Evolutionary conservation across 1,140 invertebrate species (phyloP).

Genomic region (Psix sp.): DNA sequence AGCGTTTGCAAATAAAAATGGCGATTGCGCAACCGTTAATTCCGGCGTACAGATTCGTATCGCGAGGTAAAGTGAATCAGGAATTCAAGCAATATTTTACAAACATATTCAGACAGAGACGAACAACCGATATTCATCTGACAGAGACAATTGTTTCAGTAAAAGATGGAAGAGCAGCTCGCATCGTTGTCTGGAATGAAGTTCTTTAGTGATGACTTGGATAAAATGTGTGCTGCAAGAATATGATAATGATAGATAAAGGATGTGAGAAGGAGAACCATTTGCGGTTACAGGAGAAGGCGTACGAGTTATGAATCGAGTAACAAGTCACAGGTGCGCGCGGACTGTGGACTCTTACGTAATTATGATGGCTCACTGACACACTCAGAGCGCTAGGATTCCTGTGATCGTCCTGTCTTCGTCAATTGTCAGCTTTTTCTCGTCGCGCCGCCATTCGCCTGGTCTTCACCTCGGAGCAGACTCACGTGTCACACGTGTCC

Average conservation of each 20-base stretch:
- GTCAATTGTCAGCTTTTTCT: conserved; percentile 12
- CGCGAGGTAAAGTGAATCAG: conserved; percentile 29
- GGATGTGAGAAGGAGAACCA: too few species aligned
- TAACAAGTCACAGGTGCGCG: conserved; percentile 38
- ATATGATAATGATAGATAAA: too few species aligned
- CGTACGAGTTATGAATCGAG: conserved; percentile 29
- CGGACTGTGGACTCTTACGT: conserved; percentile 54
- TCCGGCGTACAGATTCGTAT: conserved; percentile 17
- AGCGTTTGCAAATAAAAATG: conserved; percentile 25
- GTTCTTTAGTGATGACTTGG: too few species aligned
- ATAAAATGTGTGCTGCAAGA: too few species aligned
- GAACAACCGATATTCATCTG: too few species aligned
- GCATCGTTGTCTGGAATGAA: too few species aligned
- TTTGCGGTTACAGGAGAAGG: too few species aligned
- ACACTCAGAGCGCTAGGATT: conserved; percentile 28
- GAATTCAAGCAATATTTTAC: too few species aligned
- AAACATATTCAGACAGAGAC: conserved; percentile 20
- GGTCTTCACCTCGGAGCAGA: neutral
- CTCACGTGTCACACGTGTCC: too few species aligned
- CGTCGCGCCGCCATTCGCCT: conserved; percentile 13
- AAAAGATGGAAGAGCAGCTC: too few species aligned
- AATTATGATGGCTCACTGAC: conserved; percentile 44
- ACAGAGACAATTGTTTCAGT: too few species aligned
- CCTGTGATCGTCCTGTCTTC: conserved; percentile 25
- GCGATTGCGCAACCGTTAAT: conserved; percentile 25